phyloP scores from a whole-genome alignment of 2,113 vertebrate species.

The Apteryx owenii region DNA sequence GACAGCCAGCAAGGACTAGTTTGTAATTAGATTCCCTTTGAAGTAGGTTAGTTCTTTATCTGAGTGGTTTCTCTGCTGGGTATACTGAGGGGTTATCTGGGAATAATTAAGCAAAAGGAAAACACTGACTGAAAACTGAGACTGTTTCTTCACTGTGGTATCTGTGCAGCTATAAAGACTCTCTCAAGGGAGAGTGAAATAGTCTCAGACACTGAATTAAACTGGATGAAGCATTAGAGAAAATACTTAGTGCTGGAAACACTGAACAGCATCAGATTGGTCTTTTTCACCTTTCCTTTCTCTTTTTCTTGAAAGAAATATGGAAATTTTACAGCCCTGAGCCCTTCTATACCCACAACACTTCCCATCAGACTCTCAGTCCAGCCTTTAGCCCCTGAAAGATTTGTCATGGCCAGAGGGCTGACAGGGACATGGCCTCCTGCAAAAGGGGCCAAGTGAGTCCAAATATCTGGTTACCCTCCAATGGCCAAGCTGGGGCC shows the following conservation, averaged over 20 bases:
- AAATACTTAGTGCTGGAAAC: neutral
- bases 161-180: neutral
- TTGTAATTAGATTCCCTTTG: neutral
- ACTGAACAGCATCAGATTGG: neutral
- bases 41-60: neutral
- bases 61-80: neutral
- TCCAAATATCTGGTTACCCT: no score
- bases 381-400: neutral
- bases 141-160: neutral
- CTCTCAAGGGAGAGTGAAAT: neutral
- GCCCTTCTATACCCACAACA: neutral
- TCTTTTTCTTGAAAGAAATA: neutral
- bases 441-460: no score
- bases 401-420: neutral
- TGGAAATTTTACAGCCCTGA: neutral
- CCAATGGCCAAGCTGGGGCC: no score
- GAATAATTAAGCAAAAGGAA: constrained; percentile 25
- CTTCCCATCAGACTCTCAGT: neutral
- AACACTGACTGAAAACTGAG: neutral
- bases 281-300: neutral
- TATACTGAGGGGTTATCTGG: accelerated
- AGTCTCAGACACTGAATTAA: constrained; percentile 23
- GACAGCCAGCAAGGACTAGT: neutral
- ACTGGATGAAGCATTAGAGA: neutral
- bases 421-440: no score